Conservation (phyloP, 1,140 invertebrate species). For the Heliconius hermathena region DNA sequence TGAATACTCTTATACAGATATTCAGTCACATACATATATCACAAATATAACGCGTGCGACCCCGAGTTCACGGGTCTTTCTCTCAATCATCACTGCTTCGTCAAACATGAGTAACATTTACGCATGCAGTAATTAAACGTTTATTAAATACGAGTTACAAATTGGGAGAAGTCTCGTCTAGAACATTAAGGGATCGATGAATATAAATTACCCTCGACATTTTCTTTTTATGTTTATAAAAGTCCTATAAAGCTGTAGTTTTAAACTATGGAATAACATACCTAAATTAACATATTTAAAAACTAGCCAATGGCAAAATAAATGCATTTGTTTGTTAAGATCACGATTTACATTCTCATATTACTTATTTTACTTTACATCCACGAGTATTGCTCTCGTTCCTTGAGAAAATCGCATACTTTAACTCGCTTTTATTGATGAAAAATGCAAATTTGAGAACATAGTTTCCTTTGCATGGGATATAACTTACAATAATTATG, state of each 20-base stretch:
- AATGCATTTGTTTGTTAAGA: constrained; percentile 15
- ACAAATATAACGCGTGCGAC: constrained; percentile 48
- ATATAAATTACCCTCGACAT: neutral
- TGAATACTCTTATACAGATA: too few relatives aligned
- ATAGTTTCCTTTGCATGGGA: constrained; percentile 54
- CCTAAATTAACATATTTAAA: neutral
- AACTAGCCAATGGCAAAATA: neutral
- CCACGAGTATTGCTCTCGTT: constrained; percentile 21
- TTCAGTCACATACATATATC: neutral
- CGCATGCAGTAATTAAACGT: constrained; percentile 46
- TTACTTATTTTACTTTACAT: constrained; percentile 19
- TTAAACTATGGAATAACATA: neutral
- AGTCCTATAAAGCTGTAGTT: neutral
- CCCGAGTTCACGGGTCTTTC: constrained; percentile 53
- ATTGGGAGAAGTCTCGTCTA: neutral
- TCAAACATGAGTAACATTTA: constrained; percentile 55
- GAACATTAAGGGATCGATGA: neutral
- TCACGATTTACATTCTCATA: constrained; percentile 17
- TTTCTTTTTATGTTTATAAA: neutral
- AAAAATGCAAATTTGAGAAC: constrained; percentile 56
- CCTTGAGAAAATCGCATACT: constrained; percentile 31
- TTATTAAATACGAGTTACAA: constrained; percentile 28
- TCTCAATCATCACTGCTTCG: constrained; percentile 59
- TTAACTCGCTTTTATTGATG: constrained; percentile 22
- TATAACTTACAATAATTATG: constrained; percentile 55